Conservation (phyloP, 2,797 vertebrate species). For the Helicolenus hilgendorfi region DNA sequence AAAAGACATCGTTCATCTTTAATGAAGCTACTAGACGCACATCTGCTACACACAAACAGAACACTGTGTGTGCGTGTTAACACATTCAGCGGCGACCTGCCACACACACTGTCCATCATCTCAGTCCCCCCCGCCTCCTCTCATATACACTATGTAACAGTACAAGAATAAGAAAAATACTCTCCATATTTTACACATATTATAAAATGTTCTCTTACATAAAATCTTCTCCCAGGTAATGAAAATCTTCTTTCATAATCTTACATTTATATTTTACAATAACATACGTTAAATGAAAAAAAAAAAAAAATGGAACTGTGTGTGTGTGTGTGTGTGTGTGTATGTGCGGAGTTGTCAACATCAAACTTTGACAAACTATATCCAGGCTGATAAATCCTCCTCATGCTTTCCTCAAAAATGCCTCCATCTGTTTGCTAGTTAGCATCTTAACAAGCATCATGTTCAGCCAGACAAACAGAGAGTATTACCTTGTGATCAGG, state of each 20-base stretch:
- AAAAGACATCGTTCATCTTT: not conserved
- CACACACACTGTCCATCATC: not conserved
- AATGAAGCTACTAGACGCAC: not conserved
- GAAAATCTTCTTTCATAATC: constrained; percentile 68
- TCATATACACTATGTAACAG: constrained; percentile 81
- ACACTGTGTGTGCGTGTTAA: not conserved
- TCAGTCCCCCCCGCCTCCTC: constrained; percentile 37
- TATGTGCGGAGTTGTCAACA: not conserved
- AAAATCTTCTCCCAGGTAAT: constrained; percentile 77
- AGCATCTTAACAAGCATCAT: no score
- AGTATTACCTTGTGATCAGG: not conserved
- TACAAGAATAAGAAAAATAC: constrained; percentile 90
- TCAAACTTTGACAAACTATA: not conserved
- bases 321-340: not conserved
- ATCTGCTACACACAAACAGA: not conserved
- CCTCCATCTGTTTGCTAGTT: not conserved
- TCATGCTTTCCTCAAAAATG: not conserved
- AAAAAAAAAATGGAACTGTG: not conserved
- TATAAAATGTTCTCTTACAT: constrained; percentile 82
- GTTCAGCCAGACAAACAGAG: no score
- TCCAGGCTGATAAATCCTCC: not conserved
- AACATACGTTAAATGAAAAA: constrained; percentile 10
- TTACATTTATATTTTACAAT: constrained; percentile 46
- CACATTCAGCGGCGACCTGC: not conserved
- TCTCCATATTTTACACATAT: constrained; percentile 84